Evolutionary conservation across 1,140 invertebrate species (phyloP), one percentile per base, ranked within the genome.

Genomic region (Megathymus violae): DNA sequence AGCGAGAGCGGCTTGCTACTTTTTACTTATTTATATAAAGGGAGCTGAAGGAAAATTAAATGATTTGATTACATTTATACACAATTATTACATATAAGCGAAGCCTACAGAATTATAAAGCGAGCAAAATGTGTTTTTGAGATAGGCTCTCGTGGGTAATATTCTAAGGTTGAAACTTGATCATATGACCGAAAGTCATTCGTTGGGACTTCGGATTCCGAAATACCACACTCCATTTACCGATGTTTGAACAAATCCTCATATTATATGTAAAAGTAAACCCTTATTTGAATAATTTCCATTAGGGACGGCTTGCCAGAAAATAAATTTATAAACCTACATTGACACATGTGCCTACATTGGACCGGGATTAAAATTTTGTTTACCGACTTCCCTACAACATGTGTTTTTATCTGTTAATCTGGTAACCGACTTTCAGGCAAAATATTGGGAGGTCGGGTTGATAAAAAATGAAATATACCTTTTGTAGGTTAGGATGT

Each of bases 221-320:
- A 5, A 22, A 22, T 31, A 31, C 38, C 40, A 40, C 40, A 44
- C 14, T 25, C 52, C 41, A 56, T 56, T 56, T 56, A 44, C 52
- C 52, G 22, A 56, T 56, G 44, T 56, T 56, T 56, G 52, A 56
- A n/a, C 52, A 43, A 22, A 22, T 13, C 50, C 51, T 38, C 48
- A n/a, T n/a, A n/a, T 11, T 52, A 52, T 22, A 52, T 56, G 40
- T 44, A 44, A 56, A 56, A 31, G 40, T 56, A 4, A 16, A 56
- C 40, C 52, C 52, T 56, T 56, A 56, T 56, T 56, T 56, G 52
- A 56, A 44, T 56, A 56, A 56, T 56, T 56, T 56, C 40, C 40
- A 56, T 56, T 43, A 56, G 52, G 52, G 40, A 2, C 19, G 40
- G 51, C 15, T 43, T 25, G 52, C 25, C 13, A 13, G 40, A 56